Base-by-base conservation (phyloP, 2,797 vertebrate genomes). In the Onychomys leucogaster region DNA sequence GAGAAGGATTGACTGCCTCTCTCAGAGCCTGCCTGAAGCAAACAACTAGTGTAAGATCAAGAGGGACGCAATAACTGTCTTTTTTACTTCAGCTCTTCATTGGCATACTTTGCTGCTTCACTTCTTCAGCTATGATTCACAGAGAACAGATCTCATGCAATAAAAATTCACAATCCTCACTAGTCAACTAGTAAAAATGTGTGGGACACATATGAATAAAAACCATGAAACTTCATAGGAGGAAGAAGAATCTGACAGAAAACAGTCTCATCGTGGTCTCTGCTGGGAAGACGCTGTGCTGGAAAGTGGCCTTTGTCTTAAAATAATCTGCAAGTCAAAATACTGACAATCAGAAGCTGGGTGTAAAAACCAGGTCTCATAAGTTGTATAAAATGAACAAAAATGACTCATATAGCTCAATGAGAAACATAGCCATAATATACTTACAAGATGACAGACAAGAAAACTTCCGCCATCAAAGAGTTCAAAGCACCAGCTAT, bases 281-380 rank as follows among this genome's bases (percentile, higher is more conserved):
- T 5, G 14, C 23, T 41, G 34, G 43, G 91, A 95, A 94, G 78
- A 78, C 57, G 27, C 75, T 89, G 55, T 4, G 37, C 55, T 83
- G 27, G 91, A 95, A 95, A 86, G 57, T 77, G 77, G 49, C 65
- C 77, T 89, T 89, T 57, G 75, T 76, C n/a, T 61, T 89, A 90
- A 95, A 76, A 83, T 89, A 95, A 93, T 87, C 92, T 71, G 19
- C 69, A 96, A 94, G 46, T 83, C 91, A 91, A 94, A 61, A 94
- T 67, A 89, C n/a, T 82, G 14, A 23, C 89, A 80, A 76, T 77
- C 41, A 90, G 91, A 92, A 43, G 52, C 21, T 52, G 57, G 71
- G 59, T 57, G 29, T 90, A 90, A 96, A 88, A 89, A n/a, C 29
- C 81, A 89, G 94, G 52, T 93, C 61, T 83, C 76, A 89, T 63